Evolutionary conservation across 64 coral and sea anemone species (phyloP), one percentile per base, ranked within the genome.

Genomic region (Hydrozoanthus tunicans): DNA sequence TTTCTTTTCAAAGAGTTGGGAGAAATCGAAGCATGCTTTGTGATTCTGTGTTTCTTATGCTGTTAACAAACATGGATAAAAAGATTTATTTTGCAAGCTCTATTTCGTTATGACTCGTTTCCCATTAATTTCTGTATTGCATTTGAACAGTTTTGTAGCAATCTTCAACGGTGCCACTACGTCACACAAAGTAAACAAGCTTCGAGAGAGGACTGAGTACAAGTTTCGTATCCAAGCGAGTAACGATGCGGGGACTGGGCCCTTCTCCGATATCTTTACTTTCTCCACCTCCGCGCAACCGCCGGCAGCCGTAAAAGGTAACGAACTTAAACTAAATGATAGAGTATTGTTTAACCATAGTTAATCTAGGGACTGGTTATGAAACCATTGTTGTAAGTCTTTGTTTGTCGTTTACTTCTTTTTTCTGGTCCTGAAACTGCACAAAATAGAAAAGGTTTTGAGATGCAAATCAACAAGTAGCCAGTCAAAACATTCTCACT

Each of bases 181-280:
- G 15, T 96, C 95, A 63, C 92, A 96, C 83, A 96, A 96, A 82
- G 95, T 96, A 58, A 90, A 90, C 14, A 96, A 92, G 83, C 92
- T 96, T 15, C 92, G 79, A 60, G 95, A 96, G 77, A 96, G 95
- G 81, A 96, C 92, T 80, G 92, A 96, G 89, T 96, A 96, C 76
- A 81, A 96, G 61, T 96, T 96, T 64, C 92, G 92, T 78, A 96
- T 96, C 66, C 95, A 96, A 89, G 95, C 95, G 15, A 92, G 95
- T 70, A 96, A 96, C 62, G 95, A 96, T 5, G 95, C 95, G 26
- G 95, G 95, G 43, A 80, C 95, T 70, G 95, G 95, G 77, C 85
- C 89, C 17, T 94, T 78, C 71, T 96, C 95, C 9, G 92, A 96
- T 59, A 81, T 91, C 23, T 86, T 73, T 60, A 83, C 91, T 4